phyloP scores from a whole-genome alignment of 53 echinoderm and acorn worm genomes.

The Stichopus horrens region DNA sequence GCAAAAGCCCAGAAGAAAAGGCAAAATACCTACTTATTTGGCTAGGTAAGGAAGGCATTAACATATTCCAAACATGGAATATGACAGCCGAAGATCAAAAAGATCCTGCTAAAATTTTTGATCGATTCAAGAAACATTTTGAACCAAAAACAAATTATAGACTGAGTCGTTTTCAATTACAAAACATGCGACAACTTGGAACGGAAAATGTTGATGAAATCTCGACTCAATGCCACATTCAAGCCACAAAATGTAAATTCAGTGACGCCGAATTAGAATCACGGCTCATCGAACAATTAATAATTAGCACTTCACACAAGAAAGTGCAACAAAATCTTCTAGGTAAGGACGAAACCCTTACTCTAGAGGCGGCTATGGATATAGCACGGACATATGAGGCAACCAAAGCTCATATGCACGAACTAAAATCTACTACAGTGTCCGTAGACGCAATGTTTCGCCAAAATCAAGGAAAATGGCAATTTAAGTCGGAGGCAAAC shows the following conservation, averaged over 20 bases:
- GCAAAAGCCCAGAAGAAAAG: constrained; percentile 37
- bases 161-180: constrained; percentile 55
- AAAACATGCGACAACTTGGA: constrained; percentile 39
- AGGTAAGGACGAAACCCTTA: constrained; percentile 55
- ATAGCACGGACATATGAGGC: constrained; percentile 60
- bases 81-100: constrained; percentile 41
- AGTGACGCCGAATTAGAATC: constrained; percentile 2
- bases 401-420: constrained; percentile 51
- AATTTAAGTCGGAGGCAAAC: background rate
- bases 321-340: constrained; percentile 60
- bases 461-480: background rate
- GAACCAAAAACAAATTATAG: constrained; percentile 65
- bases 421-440: constrained; percentile 21
- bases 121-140: constrained; percentile 55
- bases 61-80: constrained; percentile 64
- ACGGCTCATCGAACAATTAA: constrained; percentile 59
- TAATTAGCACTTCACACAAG: constrained; percentile 57
- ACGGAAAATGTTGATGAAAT: constrained; percentile 63
- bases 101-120: constrained; percentile 47
- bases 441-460: background rate
- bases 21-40: constrained; percentile 48
- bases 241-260: constrained; percentile 64
- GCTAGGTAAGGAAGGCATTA: constrained; percentile 63
- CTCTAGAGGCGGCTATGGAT: constrained; percentile 55
- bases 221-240: constrained; percentile 43